Evolutionary conservation across 2,113 vertebrate species (phyloP).

Genomic region (Eublepharis macularius): DNA sequence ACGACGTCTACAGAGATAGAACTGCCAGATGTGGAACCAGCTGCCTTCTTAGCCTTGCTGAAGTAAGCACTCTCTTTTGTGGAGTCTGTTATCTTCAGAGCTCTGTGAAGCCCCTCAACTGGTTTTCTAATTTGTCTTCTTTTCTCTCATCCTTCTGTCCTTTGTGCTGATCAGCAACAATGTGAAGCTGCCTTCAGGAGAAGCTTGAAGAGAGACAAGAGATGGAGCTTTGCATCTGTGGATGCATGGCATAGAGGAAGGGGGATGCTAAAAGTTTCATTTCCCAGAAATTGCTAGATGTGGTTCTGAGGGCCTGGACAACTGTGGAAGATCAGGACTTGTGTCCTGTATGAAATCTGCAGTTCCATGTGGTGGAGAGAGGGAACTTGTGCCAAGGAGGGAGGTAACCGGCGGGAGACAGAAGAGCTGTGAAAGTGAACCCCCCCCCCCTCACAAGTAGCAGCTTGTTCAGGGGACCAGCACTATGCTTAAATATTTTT

Average conservation of each 20-base stretch:
- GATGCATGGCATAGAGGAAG: not conserved
- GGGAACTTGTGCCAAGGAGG: not conserved
- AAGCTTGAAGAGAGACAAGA: not conserved
- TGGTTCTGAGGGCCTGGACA: not conserved
- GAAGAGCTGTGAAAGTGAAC: too few species aligned
- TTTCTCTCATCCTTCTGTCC: too few species aligned
- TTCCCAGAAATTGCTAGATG: not conserved
- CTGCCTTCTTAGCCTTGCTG: constrained; percentile 91
- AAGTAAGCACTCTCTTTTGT: constrained; percentile 80
- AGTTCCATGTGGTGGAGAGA: too few species aligned
- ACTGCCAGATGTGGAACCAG: constrained; percentile 94
- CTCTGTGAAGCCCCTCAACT: not conserved
- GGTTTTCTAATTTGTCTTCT: not conserved
- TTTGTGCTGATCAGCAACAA: not conserved
- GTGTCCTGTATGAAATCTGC: too few species aligned
- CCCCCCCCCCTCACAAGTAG: too few species aligned
- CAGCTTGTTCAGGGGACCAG: too few species aligned
- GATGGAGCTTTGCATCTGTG: not conserved
- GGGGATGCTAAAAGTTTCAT: not conserved
- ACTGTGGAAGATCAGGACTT: not conserved
- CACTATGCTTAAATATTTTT: too few species aligned
- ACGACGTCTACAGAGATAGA: constrained; percentile 97
- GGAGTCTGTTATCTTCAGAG: not conserved
- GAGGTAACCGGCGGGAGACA: too few species aligned
- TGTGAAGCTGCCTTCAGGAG: not conserved